phyloP scores from a whole-genome alignment of 2,888 invertebrate species.

The Plusia festucae region DNA sequence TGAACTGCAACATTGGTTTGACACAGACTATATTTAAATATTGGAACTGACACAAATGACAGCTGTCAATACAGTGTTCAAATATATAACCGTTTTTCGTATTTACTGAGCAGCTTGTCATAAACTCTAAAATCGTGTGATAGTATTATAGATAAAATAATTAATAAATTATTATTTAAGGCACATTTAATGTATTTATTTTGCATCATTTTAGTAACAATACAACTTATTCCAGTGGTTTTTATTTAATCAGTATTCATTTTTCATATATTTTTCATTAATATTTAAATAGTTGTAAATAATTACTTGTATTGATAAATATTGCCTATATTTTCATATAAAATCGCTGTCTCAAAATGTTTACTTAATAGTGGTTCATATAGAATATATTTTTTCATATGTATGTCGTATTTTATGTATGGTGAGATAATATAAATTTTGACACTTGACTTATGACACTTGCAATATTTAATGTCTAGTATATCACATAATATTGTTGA shows the following conservation, averaged over 20 bases:
- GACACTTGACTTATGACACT: conserved; percentile 81
- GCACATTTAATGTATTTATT: conserved; percentile 62
- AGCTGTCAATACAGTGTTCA: conserved; percentile 43
- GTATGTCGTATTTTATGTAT: conserved; percentile 50
- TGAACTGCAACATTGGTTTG: background rate
- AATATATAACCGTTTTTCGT: conserved; percentile 15
- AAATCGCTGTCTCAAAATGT: conserved; percentile 72
- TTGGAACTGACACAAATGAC: conserved; percentile 11
- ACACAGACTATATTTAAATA: background rate
- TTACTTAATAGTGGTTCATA: conserved; percentile 71
- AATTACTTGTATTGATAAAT: conserved; percentile 72
- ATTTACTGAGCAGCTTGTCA: conserved; percentile 34
- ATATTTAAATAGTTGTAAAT: conserved; percentile 73
- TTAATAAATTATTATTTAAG: conserved; percentile 54
- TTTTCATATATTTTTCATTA: conserved; percentile 63
- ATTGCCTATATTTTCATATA: conserved; percentile 83
- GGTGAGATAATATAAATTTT: conserved; percentile 59
- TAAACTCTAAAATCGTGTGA: conserved; percentile 68
- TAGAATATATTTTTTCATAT: conserved; percentile 85
- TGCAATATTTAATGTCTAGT: conserved; percentile 82
- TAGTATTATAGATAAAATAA: conserved; percentile 70
- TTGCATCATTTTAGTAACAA: conserved; percentile 50
- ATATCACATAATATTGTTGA: conserved; percentile 68
- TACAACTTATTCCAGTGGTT: conserved; percentile 70
- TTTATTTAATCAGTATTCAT: conserved; percentile 80